These are phyloP conservation scores for Nothoprocta pentlandii DNA, from an alignment of 2,113 vertebrate species.

Conservation along the genomic window DNA sequence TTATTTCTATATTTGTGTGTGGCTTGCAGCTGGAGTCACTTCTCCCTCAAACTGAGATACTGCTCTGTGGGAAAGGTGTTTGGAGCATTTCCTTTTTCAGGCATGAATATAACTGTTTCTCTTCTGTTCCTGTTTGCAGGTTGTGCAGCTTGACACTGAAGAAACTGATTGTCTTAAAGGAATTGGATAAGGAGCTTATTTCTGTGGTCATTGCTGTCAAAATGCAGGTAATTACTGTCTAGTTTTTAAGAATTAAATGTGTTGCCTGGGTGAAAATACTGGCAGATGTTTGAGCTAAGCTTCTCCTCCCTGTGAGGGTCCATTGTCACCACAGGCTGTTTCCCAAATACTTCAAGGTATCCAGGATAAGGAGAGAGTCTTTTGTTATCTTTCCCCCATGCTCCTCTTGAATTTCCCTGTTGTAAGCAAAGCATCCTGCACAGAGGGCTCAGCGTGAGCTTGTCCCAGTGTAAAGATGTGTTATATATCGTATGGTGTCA, in stretches of 20 bases:
- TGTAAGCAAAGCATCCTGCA: neutral
- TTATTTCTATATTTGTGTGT: neutral
- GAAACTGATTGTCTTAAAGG: conserved; percentile 93
- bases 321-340: accelerated
- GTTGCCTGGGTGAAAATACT: neutral
- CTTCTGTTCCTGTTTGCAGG: conserved; percentile 77
- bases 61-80: neutral
- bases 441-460: neutral
- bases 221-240: conserved; percentile 88
- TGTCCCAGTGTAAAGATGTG: neutral
- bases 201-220: conserved; percentile 96
- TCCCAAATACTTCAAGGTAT: neutral
- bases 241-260: neutral
- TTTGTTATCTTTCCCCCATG: neutral
- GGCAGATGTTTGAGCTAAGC: neutral
- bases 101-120: conserved; percentile 11
- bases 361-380: neutral
- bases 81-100: conserved; percentile 3
- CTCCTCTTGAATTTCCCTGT: neutral
- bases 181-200: conserved; percentile 95
- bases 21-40: neutral
- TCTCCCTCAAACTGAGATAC: neutral
- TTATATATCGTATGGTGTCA: neutral
- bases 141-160: conserved; percentile 95
- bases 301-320: neutral